Base-by-base conservation (phyloP, 2,113 vertebrate genomes). In the Chinchilla lanigera region DNA sequence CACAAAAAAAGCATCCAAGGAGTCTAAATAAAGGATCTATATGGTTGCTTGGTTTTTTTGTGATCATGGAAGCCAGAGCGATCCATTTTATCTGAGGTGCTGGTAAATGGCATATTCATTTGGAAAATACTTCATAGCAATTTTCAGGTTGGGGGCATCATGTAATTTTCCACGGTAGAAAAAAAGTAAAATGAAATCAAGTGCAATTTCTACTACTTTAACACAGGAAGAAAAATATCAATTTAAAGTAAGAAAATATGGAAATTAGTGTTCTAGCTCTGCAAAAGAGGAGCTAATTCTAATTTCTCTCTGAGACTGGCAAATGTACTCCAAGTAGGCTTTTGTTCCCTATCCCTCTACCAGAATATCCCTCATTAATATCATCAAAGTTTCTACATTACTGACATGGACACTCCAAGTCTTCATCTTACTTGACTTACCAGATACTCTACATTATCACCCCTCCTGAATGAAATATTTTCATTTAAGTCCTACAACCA, bases 1-100 rank as follows among this genome's bases (percentile, higher is more conserved):
- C 26, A 89, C 52, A 96, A 97, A 98, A 47, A 96, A 77, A 95
- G 47, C 24, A 97, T 38, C 54, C 87, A 96, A 41, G 88, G 84
- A 93, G 54, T 84, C 90, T 91, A 56, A 93, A 56, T 52, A 93
- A 84, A 97, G 10, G 56, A 91, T 24, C 38, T 97, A 52, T 84
- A 54, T 80, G 24, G 41, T 69, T 54, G 14, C 47, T 86, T 77
- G 20, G 12, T 3, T 67, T 94, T 94, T n/a, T 71, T 33, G 73
- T 80, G 54, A 67, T 93, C 86, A 63, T 10, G 35, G 58, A 94
- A 83, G 88, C 44, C 88, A 28, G 58, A 95, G 87, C 82, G 26
- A 77, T 83, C 47, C 44, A 38, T 41, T 90, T 95, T 0, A 97
- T 93, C 91, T 89, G 16, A 83, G 73, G n/a, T 44, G 13, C 61